These are phyloP conservation scores for Drosophila mercatorum DNA, from an alignment of 2,888 invertebrate species.

Conservation along the genomic window DNA sequence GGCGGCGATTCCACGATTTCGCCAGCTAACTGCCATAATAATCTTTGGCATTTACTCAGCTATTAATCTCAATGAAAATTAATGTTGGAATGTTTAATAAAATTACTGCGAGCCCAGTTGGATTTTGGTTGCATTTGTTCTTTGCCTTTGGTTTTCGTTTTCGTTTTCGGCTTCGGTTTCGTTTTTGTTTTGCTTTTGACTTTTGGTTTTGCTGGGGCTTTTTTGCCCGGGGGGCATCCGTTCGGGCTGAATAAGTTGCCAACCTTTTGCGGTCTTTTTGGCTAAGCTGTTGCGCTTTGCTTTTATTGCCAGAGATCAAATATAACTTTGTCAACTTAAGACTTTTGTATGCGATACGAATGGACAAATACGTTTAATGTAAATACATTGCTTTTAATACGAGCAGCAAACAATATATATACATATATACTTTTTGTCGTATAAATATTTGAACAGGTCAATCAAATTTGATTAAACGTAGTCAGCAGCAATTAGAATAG, in stretches of 20 bases:
- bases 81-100: constrained; percentile 70
- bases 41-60: constrained; percentile 76
- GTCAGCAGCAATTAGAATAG: neutral
- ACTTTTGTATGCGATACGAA: constrained; percentile 4
- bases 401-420: neutral
- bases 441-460: neutral
- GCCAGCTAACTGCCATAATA: constrained; percentile 60
- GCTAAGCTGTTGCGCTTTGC: constrained; percentile 65
- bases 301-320: constrained; percentile 63
- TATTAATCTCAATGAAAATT: constrained; percentile 81
- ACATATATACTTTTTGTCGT: neutral
- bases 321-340: constrained; percentile 55
- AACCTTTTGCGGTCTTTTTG: constrained; percentile 49
- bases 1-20: constrained; percentile 23
- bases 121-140: constrained; percentile 44
- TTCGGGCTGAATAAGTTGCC: constrained; percentile 32
- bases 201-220: constrained; percentile 17
- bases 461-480: neutral
- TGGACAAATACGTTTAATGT: constrained; percentile 1
- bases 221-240: constrained; percentile 9
- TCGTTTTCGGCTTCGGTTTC: neutral
- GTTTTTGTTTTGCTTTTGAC: neutral
- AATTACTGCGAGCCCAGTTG: constrained; percentile 45
- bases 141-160: constrained; percentile 2
- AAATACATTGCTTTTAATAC: constrained; percentile 5